A percentile compares a stretch with the other conserved stretches of the same genome.
Evolutionary conservation across 2,113 vertebrate genomes (phyloP).

Genomic region (Neogobius melanostomus): DNA sequence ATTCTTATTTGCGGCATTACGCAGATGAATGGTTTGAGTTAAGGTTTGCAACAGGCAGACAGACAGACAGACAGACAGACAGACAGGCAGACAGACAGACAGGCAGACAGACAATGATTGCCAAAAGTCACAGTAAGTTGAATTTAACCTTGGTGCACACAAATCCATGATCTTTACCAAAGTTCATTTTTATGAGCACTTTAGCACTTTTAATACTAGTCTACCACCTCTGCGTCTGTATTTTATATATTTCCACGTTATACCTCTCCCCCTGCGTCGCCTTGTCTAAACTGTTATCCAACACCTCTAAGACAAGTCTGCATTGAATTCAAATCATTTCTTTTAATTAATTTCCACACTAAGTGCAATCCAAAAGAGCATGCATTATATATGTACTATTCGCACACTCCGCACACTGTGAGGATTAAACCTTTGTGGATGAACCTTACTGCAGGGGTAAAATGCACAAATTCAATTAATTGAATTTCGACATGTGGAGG

Average conservation of each 20-base stretch:
- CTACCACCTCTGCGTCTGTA: constrained; percentile 4
- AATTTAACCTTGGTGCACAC: no score
- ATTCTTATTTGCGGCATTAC: constrained; percentile 48
- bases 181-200: constrained; percentile 43
- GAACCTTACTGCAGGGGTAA: constrained; percentile 55
- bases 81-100: no score
- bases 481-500: constrained; percentile 42
- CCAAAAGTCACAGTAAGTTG: no score
- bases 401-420: constrained; percentile 41
- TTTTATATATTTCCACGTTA: constrained; percentile 7
- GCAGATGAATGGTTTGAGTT: neutral
- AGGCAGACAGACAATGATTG: no score
- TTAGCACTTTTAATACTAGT: neutral
- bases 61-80: no score
- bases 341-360: constrained; percentile 69
- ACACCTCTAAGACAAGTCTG: constrained; percentile 43
- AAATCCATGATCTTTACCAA: no score
- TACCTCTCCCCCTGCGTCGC: constrained; percentile 46
- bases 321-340: constrained; percentile 59
- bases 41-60: no score
- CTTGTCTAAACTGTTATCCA: constrained; percentile 41
- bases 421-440: constrained; percentile 51
- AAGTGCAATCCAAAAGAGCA: constrained; percentile 53
- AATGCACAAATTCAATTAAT: constrained; percentile 67
- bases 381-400: constrained; percentile 67